phyloP scores from a whole-genome alignment of 2,888 invertebrate species.

The Plutella xylostella region DNA sequence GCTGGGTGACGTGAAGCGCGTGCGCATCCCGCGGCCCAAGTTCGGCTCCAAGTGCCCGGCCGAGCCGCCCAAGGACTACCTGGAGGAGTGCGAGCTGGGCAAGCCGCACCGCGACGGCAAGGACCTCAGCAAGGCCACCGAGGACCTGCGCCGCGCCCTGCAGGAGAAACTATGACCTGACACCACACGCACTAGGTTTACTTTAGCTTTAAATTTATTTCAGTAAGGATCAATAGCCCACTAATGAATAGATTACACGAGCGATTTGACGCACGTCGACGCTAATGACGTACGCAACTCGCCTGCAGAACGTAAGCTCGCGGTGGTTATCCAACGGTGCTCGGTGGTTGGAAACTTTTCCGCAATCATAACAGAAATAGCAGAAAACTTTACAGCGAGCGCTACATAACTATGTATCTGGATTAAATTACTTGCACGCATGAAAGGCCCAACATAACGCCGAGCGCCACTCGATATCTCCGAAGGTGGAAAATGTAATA shows the following conservation, averaged over 20 bases:
- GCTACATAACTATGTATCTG: no score
- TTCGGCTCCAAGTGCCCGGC: constrained; percentile 77
- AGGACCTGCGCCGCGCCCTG: constrained; percentile 79
- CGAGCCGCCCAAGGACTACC: constrained; percentile 84
- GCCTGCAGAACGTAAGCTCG: no score
- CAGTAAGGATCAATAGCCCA: constrained; percentile 15
- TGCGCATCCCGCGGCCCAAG: constrained; percentile 87
- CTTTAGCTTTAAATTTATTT: constrained; percentile 27
- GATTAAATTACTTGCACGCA: no score
- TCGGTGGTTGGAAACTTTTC: no score
- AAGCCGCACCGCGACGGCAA: constrained; percentile 60
- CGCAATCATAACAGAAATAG: no score
- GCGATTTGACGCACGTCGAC: constrained; percentile 26
- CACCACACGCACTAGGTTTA: constrained; percentile 13
- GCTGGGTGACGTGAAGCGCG: constrained; percentile 85
- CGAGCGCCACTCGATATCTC: no score
- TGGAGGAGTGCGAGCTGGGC: constrained; percentile 71
- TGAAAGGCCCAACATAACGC: no score
- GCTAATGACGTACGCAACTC: no score
- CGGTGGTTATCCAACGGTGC: no score
- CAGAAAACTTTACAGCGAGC: no score
- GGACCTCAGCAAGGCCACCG: constrained; percentile 77
- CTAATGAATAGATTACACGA: constrained; percentile 22
- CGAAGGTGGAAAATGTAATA: no score
- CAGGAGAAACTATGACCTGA: constrained; percentile 79